These are phyloP conservation scores for Chrysogorgia sp. DNA, from an alignment of 92 coral and sea anemone genomes.

Conservation along the genomic window DNA sequence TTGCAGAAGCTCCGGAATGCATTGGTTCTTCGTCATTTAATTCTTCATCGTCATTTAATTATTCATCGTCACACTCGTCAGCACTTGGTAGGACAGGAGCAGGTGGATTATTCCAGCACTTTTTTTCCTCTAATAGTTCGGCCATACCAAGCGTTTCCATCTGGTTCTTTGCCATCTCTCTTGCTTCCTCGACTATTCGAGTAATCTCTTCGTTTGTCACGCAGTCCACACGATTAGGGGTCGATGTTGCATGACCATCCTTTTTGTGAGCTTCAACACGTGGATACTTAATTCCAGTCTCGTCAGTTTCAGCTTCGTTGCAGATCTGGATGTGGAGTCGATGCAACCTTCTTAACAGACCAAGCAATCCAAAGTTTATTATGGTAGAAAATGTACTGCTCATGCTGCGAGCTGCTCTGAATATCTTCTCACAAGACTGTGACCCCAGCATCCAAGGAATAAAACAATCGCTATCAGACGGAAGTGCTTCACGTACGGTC, in stretches of 20 bases:
- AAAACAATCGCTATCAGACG: background rate
- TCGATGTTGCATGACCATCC: background rate
- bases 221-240: background rate
- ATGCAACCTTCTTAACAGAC: slow-evolving; percentile 10
- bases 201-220: background rate
- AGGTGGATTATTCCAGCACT: slow-evolving; percentile 4
- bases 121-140: background rate
- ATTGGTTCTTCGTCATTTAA: background rate
- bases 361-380: slow-evolving; percentile 14
- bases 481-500: background rate
- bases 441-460: slow-evolving; percentile 18
- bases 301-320: slow-evolving; percentile 3
- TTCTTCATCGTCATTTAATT: background rate
- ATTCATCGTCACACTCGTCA: background rate
- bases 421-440: slow-evolving; percentile 23
- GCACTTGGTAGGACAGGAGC: background rate
- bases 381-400: slow-evolving; percentile 5
- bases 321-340: slow-evolving; percentile 6
- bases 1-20: slow-evolving; percentile 4
- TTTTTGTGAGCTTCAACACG: background rate
- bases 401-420: slow-evolving; percentile 16
- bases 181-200: background rate
- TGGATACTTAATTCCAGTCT: slow-evolving; percentile 13
- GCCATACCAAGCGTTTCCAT: slow-evolving; percentile 5
- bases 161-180: background rate